Percentiles rank a stretch among this genome's conserved stretches.
Evolutionary conservation across 2,113 vertebrate species (phyloP).

Genomic region (Vicugna pacos): DNA sequence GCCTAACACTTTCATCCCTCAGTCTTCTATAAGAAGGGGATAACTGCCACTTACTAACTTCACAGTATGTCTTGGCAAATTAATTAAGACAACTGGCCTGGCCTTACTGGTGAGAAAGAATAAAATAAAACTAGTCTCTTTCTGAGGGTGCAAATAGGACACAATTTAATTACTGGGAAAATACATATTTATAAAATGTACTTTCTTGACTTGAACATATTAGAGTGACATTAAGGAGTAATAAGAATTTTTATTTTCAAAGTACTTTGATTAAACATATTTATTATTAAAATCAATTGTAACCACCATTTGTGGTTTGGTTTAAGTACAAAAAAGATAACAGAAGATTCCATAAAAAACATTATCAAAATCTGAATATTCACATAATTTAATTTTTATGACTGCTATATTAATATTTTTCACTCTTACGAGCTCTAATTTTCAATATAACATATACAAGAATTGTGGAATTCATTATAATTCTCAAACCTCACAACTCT

Average conservation of each 20-base stretch:
- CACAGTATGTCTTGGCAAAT: neutral
- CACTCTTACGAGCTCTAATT: neutral
- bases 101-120: neutral
- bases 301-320: neutral
- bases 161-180: neutral
- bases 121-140: neutral
- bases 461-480: neutral
- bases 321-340: neutral
- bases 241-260: conserved; percentile 37
- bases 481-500: neutral
- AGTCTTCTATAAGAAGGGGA: neutral
- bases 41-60: neutral
- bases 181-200: neutral
- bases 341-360: neutral
- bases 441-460: neutral
- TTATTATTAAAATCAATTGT: conserved; percentile 19
- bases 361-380: conserved; percentile 10
- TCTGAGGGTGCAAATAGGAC: neutral
- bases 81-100: neutral
- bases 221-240: neutral
- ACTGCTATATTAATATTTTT: neutral
- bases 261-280: neutral
- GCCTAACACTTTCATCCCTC: neutral
- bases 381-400: neutral
- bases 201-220: neutral